Base-by-base conservation (phyloP, 2,888 invertebrate genomes). In the Blastobasis adustella region DNA sequence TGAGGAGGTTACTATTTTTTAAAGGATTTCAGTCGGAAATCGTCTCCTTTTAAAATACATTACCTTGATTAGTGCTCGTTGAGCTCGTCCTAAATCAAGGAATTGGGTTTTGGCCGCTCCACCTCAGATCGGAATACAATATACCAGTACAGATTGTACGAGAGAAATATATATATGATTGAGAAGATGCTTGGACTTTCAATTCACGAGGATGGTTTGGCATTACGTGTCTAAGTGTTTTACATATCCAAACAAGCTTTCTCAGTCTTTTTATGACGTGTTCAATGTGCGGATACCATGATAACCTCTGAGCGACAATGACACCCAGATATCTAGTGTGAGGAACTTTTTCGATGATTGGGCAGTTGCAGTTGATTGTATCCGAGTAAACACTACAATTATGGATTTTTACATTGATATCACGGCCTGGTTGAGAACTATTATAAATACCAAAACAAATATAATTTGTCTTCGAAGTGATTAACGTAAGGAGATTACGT, bases 251-350 rank as follows among this genome's bases (percentile, higher is more conserved):
- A 23, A 23, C 23, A 23, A 23, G 23, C 23, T 23, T 23, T 42
- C 42, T 42, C 5, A 42, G 5, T 42, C 42, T 42, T 5, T 42
- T 42, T 5, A 42, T 42, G 9, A 42, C 42, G 3, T 42, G 10
- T 43, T 53, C 51, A 36, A 55, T 42, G 9, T 55, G 55, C 1
- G 43, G 37, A 43, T 49, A 38, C 53, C 55, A 53, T 4, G 53
- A 49, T 38, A 55, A 42, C 1, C 46, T 38, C 41, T 55, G 51
- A 39, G 50, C 52, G 8, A 55, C 7, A 6, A 52, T 42, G 1
- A 55, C 39, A 8, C 52, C 53, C 6, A 55, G 37, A 45, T 53
- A 55, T 52, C 51, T 55, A 8, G 45, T 53, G 5, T 45, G 37
- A 6, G n/a, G 8, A 1, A 49, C 52, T 42, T 46, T 54, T 5